Evolutionary conservation across 2,113 vertebrate species (phyloP).

Genomic region (Pteropus alecto): DNA sequence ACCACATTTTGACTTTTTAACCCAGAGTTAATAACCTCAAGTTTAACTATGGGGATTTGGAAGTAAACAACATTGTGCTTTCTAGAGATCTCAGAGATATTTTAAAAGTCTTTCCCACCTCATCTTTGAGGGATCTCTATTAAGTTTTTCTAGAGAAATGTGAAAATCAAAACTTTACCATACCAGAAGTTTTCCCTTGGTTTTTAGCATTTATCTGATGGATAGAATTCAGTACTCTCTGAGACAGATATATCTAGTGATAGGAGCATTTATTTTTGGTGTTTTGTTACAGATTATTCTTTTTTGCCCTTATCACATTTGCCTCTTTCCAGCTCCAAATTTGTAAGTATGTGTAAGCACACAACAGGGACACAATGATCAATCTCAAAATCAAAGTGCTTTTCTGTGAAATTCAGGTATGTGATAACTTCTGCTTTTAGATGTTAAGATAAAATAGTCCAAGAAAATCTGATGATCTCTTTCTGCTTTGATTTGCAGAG

Average conservation of each 20-base stretch:
- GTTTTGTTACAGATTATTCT: background rate
- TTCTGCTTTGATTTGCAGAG: background rate
- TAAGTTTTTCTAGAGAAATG: constrained; percentile 27
- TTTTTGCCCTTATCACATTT: background rate
- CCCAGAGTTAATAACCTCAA: background rate
- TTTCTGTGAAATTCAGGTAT: constrained; percentile 6
- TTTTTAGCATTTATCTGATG: background rate
- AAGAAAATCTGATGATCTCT: background rate
- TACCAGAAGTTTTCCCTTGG: background rate
- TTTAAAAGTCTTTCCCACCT: background rate
- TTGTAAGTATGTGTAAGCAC: background rate
- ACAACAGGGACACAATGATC: background rate
- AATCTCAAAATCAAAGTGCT: background rate
- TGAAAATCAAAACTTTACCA: background rate
- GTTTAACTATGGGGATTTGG: background rate
- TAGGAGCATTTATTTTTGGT: background rate
- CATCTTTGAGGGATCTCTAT: background rate
- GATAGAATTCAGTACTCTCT: background rate
- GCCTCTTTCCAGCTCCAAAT: background rate
- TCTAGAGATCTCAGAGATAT: background rate
- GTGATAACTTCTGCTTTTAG: background rate
- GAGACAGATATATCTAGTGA: background rate
- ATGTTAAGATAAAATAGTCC: background rate
- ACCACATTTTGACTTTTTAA: background rate
- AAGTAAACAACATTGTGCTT: background rate